Evolutionary conservation across 2,888 invertebrate genomes (phyloP).

Genomic region (Ametastegia equiseti): DNA sequence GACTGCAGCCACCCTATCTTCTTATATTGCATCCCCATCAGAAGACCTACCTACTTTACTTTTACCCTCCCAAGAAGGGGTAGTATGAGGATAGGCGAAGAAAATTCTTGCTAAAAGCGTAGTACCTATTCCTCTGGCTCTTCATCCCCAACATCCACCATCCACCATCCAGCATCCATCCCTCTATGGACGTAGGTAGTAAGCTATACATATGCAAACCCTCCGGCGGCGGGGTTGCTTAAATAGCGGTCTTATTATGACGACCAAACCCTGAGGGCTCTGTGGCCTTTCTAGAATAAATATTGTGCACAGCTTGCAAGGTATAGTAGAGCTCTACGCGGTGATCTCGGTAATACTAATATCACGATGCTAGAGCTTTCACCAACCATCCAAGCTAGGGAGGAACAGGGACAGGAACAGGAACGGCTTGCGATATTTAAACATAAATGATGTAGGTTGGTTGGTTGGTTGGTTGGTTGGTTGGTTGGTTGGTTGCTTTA

Average conservation of each 20-base stretch:
- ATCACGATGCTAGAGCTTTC: constrained; percentile 31
- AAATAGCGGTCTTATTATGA: constrained; percentile 41
- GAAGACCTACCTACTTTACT: not conserved
- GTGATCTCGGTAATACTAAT: constrained; percentile 44
- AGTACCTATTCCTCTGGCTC: not conserved
- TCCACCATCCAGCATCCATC: not conserved
- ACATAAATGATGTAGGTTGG: not conserved
- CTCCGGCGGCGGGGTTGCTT: not conserved
- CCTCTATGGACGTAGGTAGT: not conserved
- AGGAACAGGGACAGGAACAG: not conserved
- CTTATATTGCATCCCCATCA: not conserved
- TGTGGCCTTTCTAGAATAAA: constrained; percentile 36
- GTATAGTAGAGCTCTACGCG: constrained; percentile 14
- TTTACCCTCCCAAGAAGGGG: not conserved
- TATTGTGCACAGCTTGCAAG: constrained; percentile 40
- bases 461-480: too few relatives aligned
- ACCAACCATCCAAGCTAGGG: not conserved
- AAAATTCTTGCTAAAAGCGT: not conserved
- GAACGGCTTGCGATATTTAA: not conserved
- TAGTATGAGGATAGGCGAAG: not conserved
- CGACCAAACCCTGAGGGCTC: constrained; percentile 18
- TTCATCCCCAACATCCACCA: not conserved
- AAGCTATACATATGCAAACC: not conserved
- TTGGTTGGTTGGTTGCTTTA: too few relatives aligned
- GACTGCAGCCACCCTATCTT: too few relatives aligned